Percentiles rank a stretch among this genome's conserved stretches.
These are phyloP conservation scores for Strix aluco DNA, from an alignment of 2,113 vertebrate species.

Conservation along the genomic window DNA sequence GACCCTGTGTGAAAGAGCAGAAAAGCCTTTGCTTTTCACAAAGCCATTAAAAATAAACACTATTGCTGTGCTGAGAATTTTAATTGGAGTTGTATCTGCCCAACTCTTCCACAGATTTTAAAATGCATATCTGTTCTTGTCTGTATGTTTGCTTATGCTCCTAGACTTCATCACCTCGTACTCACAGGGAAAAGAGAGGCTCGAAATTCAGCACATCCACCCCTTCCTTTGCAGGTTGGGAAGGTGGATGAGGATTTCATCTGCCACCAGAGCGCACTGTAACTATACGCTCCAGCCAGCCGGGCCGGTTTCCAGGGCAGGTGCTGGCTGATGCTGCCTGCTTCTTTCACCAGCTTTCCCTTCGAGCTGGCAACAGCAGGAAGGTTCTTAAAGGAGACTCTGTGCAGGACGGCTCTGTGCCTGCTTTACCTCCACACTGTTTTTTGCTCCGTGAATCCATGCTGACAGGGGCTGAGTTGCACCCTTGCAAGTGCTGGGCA, in stretches of 20 bases:
- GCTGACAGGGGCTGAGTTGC: background rate
- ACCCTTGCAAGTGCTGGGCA: background rate
- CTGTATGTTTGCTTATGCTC: background rate
- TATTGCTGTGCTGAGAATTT: background rate
- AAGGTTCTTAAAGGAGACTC: background rate
- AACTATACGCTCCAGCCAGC: background rate
- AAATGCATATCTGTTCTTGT: background rate
- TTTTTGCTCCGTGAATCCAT: background rate
- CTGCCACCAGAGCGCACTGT: conserved; percentile 48
- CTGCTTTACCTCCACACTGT: no score
- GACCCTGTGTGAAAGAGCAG: background rate
- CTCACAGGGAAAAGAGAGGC: background rate
- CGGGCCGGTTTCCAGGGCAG: background rate
- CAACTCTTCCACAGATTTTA: background rate
- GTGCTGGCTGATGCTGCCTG: background rate
- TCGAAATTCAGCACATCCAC: rapidly evolving
- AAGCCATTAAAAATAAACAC: background rate
- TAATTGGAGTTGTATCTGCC: background rate
- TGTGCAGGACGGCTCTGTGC: background rate
- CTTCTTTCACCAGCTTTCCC: background rate
- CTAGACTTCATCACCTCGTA: background rate
- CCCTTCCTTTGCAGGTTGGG: background rate
- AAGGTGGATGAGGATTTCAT: background rate
- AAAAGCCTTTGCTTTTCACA: background rate
- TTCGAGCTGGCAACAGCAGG: background rate